phyloP scores from a whole-genome alignment of 2,888 invertebrate genomes.

The Digitonthophagus gazella region DNA sequence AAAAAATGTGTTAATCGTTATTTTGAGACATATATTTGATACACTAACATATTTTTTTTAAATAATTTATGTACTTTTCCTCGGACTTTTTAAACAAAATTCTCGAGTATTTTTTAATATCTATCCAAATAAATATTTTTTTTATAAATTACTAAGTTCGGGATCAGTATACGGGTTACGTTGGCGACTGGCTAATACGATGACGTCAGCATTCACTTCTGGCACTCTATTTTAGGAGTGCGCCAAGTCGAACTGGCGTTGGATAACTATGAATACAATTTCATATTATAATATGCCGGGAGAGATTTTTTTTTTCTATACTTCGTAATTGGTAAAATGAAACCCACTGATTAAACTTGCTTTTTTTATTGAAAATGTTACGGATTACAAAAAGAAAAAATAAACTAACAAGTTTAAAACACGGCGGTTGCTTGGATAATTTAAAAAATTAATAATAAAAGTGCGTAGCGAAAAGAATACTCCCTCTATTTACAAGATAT shows the following conservation, averaged over 20 bases:
- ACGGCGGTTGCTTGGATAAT: background rate
- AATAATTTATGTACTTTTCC: no score
- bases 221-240: constrained; percentile 40
- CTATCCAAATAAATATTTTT: no score
- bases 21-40: no score
- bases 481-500: no score
- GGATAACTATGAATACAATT: constrained; percentile 26
- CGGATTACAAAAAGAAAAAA: constrained; percentile 7
- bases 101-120: background rate
- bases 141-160: background rate
- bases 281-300: constrained; percentile 9
- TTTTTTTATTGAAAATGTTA: constrained; percentile 15
- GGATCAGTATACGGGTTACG: constrained; percentile 21
- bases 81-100: no score
- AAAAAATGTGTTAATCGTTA: no score
- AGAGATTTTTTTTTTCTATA: background rate
- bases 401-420: constrained; percentile 6
- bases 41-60: no score
- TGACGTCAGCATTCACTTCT: constrained; percentile 37
- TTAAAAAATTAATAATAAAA: background rate
- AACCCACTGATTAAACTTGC: background rate
- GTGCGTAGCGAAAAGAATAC: no score
- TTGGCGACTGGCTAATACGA: constrained; percentile 34
- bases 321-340: background rate
- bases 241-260: constrained; percentile 35